Percentiles rank a stretch among this genome's conserved stretches.
phyloP scores from a whole-genome alignment of 2,888 invertebrate species.

The Drosophila affinis region DNA sequence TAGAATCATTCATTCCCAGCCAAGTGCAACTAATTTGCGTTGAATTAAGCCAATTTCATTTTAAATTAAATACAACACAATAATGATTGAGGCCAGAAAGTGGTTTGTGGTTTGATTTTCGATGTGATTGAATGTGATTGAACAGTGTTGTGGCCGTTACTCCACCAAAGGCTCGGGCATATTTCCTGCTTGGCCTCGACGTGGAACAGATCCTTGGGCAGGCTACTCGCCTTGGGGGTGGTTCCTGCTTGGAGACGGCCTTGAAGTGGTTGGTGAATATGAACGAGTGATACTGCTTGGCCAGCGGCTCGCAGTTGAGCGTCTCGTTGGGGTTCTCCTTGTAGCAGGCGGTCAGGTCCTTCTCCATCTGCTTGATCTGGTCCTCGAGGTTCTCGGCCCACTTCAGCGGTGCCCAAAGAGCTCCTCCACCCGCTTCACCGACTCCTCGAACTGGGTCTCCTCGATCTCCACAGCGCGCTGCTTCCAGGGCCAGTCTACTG shows the following conservation, averaged over 20 bases:
- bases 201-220: not conserved
- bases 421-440: slow-evolving; percentile 56
- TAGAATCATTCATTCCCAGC: slow-evolving; percentile 17
- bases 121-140: not conserved
- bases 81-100: not conserved
- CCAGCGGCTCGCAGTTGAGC: slow-evolving; percentile 55
- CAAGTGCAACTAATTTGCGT: slow-evolving; percentile 23
- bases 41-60: slow-evolving; percentile 4
- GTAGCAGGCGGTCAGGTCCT: slow-evolving; percentile 54
- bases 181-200: not conserved
- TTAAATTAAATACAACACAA: not conserved
- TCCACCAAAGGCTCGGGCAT: not conserved
- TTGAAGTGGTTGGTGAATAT: slow-evolving; percentile 56
- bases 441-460: slow-evolving; percentile 54
- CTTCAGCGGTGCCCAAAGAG: slow-evolving; percentile 51
- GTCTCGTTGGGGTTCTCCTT: slow-evolving; percentile 50
- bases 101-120: not conserved
- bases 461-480: slow-evolving; percentile 56
- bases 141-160: too few species aligned
- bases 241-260: slow-evolving; percentile 1
- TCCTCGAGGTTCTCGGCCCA: slow-evolving; percentile 51
- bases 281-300: slow-evolving; percentile 58
- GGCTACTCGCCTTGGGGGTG: not conserved
- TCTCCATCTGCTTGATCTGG: slow-evolving; percentile 57
- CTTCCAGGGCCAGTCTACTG: slow-evolving; percentile 31